These are phyloP conservation scores for Taenioides sp. DNA, from an alignment of 2,797 vertebrate genomes.

Conservation along the genomic window DNA sequence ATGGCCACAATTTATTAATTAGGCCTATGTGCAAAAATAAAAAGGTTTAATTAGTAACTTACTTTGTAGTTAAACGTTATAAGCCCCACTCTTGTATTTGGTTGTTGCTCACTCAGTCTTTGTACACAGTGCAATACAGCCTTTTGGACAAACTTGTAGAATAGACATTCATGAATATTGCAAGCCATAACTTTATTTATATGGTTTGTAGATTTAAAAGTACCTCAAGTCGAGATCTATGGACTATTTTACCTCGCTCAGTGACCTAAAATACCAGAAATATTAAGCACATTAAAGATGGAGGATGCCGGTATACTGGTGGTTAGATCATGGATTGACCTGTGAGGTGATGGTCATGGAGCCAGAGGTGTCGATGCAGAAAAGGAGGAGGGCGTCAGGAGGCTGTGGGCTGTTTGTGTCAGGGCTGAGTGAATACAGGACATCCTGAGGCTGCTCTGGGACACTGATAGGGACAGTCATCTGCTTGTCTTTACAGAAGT, in stretches of 20 bases:
- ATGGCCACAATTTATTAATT: neutral
- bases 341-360: conserved; percentile 71
- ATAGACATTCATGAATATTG: neutral
- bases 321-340: conserved; percentile 41
- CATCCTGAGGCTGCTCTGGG: conserved; percentile 22
- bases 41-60: neutral
- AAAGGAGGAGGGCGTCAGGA: conserved; percentile 61
- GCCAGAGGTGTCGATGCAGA: conserved; percentile 76
- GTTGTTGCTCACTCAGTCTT: conserved; percentile 57
- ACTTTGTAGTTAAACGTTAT: conserved; percentile 78
- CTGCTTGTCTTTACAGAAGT: conserved; percentile 61
- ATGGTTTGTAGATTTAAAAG: neutral
- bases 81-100: conserved; percentile 64
- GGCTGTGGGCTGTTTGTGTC: conserved; percentile 9
- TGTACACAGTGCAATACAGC: conserved; percentile 69
- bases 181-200: neutral
- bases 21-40: no score
- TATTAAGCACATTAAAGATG: neutral
- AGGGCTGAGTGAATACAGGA: conserved; percentile 54
- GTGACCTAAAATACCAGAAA: conserved; percentile 53
- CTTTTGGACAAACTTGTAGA: conserved; percentile 72
- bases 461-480: neutral
- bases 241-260: conserved; percentile 17
- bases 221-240: conserved; percentile 69
- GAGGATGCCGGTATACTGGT: neutral